These are phyloP conservation scores for Clarias macrocephalus DNA, from an alignment of 2,113 vertebrate genomes.

Conservation along the genomic window DNA sequence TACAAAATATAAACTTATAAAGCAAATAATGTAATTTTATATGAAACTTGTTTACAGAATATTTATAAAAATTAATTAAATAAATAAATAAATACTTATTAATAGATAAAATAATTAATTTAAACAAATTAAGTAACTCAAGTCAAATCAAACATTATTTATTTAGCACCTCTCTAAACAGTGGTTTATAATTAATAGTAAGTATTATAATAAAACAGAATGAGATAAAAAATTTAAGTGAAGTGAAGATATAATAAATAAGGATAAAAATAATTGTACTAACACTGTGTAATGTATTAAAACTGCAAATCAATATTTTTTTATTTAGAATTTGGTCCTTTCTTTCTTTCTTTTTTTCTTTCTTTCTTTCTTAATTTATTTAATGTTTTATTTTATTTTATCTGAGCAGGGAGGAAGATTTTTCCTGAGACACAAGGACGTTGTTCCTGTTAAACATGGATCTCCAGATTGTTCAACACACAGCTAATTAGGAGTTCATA, in stretches of 20 bases:
- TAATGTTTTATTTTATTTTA: neutral
- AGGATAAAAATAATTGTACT: no score
- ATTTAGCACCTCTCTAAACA: no score
- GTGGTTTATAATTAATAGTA: no score
- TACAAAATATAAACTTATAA: neutral
- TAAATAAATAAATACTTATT: neutral
- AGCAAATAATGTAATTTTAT: neutral
- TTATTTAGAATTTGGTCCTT: neutral
- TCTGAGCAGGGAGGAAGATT: neutral
- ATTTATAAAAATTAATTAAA: neutral
- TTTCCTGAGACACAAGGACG: neutral
- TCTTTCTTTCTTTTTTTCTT: neutral
- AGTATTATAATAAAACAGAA: no score
- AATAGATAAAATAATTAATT: neutral
- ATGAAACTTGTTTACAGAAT: neutral
- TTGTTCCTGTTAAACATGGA: neutral
- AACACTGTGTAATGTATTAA: neutral
- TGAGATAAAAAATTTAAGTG: no score
- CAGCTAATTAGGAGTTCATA: slow-evolving; percentile 12
- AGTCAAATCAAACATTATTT: neutral
- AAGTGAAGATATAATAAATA: no score
- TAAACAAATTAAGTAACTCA: neutral
- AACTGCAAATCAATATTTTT: neutral
- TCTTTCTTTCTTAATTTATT: neutral
- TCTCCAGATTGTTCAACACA: slow-evolving; percentile 4